Percentiles rank a stretch among this genome's conserved stretches.
phyloP scores from a whole-genome alignment of 37 sponge, comb jelly and placozoan species.

The Chondrilla cf. caribensis region DNA sequence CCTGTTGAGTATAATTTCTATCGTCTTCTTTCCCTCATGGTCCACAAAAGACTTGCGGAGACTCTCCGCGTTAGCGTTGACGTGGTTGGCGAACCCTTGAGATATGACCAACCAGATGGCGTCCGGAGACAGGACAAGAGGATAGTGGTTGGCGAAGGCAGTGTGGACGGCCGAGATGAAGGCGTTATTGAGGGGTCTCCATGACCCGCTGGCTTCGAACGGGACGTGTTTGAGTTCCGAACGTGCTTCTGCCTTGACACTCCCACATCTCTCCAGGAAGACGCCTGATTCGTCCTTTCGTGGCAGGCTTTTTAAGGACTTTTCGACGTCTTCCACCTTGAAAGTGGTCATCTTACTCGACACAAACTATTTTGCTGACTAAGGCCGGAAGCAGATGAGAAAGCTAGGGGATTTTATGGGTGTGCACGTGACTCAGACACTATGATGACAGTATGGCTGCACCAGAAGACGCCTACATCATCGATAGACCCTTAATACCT shows the following conservation, averaged over 20 bases:
- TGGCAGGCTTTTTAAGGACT: background rate
- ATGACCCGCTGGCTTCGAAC: constrained; percentile 20
- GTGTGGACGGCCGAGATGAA: constrained; percentile 33
- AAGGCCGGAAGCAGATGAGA: too few relatives aligned
- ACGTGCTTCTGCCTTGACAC: background rate
- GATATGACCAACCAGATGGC: constrained; percentile 46
- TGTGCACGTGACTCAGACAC: too few relatives aligned
- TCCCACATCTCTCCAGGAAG: constrained; percentile 23
- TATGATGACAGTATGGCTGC: too few relatives aligned
- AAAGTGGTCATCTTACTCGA: constrained; percentile 10
- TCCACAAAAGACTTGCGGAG: constrained; percentile 45
- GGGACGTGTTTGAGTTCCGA: constrained; percentile 26
- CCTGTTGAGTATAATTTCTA: background rate
- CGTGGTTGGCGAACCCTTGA: constrained; percentile 39
- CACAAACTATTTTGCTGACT: too few relatives aligned
- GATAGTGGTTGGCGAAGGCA: constrained; percentile 41
- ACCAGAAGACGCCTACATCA: too few relatives aligned
- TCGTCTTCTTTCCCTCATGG: constrained; percentile 53
- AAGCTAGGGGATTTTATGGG: too few relatives aligned
- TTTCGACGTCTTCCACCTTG: constrained; percentile 21
- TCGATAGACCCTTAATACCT: too few relatives aligned
- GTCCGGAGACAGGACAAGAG: constrained; percentile 46
- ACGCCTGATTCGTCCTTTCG: background rate
- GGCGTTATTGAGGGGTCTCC: too few relatives aligned
- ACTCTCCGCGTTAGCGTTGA: constrained; percentile 51